Conservation (phyloP, 2,888 invertebrate genomes). For the Dasysyrphus tricinctus region DNA sequence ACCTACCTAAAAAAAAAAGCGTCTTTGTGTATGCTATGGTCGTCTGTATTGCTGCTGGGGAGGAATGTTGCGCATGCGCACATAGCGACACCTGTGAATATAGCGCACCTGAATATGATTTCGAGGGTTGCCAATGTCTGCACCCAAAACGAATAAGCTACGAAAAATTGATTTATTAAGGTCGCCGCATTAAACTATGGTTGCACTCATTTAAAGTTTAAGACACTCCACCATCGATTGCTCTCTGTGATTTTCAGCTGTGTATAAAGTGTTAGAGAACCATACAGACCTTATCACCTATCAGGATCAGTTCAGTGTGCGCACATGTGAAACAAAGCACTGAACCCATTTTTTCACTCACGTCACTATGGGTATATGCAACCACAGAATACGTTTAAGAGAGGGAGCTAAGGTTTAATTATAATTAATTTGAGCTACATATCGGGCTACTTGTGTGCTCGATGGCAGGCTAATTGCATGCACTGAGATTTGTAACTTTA, state of each 20-base stretch:
- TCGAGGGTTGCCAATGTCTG: constrained; percentile 32
- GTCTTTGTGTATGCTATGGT: constrained; percentile 47
- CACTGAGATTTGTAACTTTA: constrained; percentile 65
- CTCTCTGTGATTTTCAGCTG: background rate
- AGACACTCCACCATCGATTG: background rate
- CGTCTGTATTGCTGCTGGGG: constrained; percentile 36
- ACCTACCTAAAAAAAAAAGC: constrained; percentile 50
- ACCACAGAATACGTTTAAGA: background rate
- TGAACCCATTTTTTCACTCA: background rate
- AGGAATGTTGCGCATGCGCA: constrained; percentile 55
- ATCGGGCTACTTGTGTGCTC: constrained; percentile 72
- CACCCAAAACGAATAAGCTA: constrained; percentile 45
- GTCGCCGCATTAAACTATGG: constrained; percentile 64
- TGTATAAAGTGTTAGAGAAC: background rate
- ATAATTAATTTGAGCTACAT: constrained; percentile 73
- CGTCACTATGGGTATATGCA: background rate
- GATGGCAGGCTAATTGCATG: constrained; percentile 75
- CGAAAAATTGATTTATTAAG: constrained; percentile 76
- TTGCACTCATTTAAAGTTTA: constrained; percentile 53
- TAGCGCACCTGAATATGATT: constrained; percentile 60
- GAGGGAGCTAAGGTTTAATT: constrained; percentile 46
- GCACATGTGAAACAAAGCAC: constrained; percentile 63
- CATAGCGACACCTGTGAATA: constrained; percentile 65
- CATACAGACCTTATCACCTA: constrained; percentile 45
- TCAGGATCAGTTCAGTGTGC: constrained; percentile 42